These are phyloP conservation scores for Monodelphis domestica DNA, from an alignment of 2,797 vertebrate genomes.

Conservation along the genomic window DNA sequence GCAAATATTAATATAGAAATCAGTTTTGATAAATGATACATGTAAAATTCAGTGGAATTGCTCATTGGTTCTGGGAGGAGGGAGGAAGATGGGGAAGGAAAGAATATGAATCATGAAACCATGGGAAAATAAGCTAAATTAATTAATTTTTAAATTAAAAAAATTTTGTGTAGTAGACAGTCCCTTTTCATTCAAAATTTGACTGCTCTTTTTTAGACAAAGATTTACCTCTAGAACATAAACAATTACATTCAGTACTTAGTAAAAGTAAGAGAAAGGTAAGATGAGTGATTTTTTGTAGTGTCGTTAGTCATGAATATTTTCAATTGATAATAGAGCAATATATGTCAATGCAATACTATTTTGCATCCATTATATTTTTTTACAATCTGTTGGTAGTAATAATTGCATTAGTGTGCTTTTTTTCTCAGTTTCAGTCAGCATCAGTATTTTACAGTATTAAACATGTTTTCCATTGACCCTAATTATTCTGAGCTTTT, in stretches of 20 bases:
- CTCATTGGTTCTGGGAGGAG: too few species aligned
- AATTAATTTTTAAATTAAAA: too few species aligned
- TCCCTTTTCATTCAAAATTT: slow-evolving; percentile 36
- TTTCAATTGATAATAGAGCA: slow-evolving; percentile 21
- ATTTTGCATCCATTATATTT: slow-evolving; percentile 18
- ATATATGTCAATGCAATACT: slow-evolving; percentile 21
- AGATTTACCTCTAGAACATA: not conserved
- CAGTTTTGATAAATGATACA: too few species aligned
- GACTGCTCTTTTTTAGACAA: slow-evolving; percentile 40
- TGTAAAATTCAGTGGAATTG: too few species aligned
- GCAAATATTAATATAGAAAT: too few species aligned
- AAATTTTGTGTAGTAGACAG: not conserved
- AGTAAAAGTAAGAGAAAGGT: slow-evolving; percentile 30
- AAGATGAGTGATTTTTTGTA: slow-evolving; percentile 28
- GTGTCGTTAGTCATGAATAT: slow-evolving; percentile 41
- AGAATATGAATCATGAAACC: too few species aligned
- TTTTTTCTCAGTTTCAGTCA: slow-evolving; percentile 60
- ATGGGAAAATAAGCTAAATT: too few species aligned
- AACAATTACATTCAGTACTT: slow-evolving; percentile 54
- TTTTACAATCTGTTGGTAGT: slow-evolving; percentile 50
- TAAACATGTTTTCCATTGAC: slow-evolving; percentile 62
- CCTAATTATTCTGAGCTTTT: slow-evolving; percentile 50
- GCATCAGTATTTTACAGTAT: slow-evolving; percentile 62
- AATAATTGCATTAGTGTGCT: slow-evolving; percentile 33
- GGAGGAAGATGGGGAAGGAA: too few species aligned